Percentiles rank a stretch among this genome's conserved stretches.
These are phyloP conservation scores for Corythornis madagascariensis DNA, from an alignment of 2,113 vertebrate species.

Conservation along the genomic window DNA sequence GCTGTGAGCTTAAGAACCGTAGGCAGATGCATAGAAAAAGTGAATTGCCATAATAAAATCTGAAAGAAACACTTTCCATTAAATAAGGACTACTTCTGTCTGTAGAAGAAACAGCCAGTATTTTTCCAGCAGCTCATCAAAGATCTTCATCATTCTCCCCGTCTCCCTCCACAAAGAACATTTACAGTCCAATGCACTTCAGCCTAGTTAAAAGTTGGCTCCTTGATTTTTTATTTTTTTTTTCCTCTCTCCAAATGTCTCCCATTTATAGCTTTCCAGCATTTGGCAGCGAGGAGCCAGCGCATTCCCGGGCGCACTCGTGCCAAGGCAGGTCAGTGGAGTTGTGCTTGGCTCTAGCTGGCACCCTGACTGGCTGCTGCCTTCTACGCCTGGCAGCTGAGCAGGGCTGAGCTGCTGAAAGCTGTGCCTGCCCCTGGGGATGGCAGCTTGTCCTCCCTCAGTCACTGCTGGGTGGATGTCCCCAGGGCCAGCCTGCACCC, in stretches of 20 bases:
- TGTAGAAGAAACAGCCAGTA: neutral
- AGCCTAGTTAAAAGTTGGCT: constrained; percentile 52
- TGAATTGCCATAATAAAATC: neutral
- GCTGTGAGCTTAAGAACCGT: neutral
- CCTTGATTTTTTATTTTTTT: neutral
- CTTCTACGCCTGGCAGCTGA: neutral
- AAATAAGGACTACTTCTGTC: neutral
- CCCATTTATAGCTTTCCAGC: constrained; percentile 62
- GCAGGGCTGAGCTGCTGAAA: neutral
- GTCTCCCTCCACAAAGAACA: neutral
- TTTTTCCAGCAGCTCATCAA: neutral
- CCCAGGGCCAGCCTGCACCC: neutral
- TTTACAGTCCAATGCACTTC: neutral
- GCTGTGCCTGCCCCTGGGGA: neutral
- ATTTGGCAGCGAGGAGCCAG: constrained; percentile 12
- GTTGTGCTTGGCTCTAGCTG: neutral
- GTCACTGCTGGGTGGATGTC: accelerated
- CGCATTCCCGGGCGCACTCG: neutral
- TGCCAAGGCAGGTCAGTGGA: constrained; percentile 12
- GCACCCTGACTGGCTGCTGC: neutral
- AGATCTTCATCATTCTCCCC: neutral
- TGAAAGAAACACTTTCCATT: neutral
- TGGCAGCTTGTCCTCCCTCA: neutral
- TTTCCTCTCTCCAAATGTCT: constrained; percentile 19
- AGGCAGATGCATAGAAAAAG: neutral